A percentile compares a stretch with the other conserved stretches of the same genome.
phyloP scores from a whole-genome alignment of 2,797 vertebrate genomes.

The Coluber constrictor region DNA sequence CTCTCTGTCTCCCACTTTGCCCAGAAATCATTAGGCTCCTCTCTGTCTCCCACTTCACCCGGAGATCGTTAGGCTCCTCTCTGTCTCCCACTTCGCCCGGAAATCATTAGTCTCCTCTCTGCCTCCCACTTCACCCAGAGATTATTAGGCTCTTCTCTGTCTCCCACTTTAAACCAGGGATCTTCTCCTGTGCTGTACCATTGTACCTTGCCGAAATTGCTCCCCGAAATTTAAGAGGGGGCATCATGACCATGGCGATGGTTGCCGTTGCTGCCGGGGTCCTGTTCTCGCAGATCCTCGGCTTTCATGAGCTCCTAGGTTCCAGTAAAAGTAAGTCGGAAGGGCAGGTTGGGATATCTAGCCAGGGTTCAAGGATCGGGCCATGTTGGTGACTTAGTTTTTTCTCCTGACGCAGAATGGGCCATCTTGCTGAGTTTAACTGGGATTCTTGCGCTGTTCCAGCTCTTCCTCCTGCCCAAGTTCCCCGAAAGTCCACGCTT shows the following conservation, averaged over 20 bases:
- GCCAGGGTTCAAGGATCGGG: accelerated
- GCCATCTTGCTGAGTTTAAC: conserved; percentile 75
- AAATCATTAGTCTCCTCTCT: too few species aligned
- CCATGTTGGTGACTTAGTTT: too few species aligned
- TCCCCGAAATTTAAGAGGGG: conserved; percentile 77
- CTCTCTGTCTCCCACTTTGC: too few species aligned
- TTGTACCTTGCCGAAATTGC: conserved; percentile 80
- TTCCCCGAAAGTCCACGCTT: conserved; percentile 81
- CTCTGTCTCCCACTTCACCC: too few species aligned
- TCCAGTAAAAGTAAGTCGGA: conserved; percentile 64
- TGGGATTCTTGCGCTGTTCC: conserved; percentile 69
- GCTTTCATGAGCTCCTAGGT: conserved; percentile 71
- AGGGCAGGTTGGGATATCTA: too few species aligned
- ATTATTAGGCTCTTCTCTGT: too few species aligned
- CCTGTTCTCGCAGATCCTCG: conserved; percentile 74
- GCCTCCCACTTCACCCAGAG: neutral
- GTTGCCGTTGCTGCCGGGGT: conserved; percentile 78
- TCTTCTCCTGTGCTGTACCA: conserved; percentile 73
- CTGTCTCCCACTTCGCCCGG: too few species aligned
- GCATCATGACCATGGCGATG: conserved; percentile 70
- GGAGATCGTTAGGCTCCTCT: too few species aligned
- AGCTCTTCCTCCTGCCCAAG: conserved; percentile 76
- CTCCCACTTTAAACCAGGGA: neutral
- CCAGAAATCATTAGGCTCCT: too few species aligned
- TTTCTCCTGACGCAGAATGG: conserved; percentile 49